Evolutionary conservation across 92 coral and sea anemone species (phyloP).

Genomic region (Isaurus tuberculatus): DNA sequence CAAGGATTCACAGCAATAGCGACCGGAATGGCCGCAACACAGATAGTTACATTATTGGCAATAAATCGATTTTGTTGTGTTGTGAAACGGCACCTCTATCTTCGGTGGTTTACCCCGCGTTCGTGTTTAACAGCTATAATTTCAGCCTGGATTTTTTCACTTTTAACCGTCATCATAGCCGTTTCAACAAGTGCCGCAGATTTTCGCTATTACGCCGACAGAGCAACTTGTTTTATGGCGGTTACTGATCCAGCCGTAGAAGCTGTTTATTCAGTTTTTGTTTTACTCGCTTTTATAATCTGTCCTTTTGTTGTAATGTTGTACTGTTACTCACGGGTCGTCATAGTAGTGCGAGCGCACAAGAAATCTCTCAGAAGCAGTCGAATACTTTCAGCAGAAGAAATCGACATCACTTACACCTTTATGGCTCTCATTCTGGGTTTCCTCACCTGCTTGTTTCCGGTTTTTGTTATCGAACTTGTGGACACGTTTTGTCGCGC

Average conservation of each 20-base stretch:
- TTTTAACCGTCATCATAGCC: not conserved
- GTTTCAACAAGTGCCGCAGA: conserved; percentile 13
- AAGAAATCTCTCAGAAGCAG: not conserved
- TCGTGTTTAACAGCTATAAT: not conserved
- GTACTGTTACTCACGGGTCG: conserved; percentile 24
- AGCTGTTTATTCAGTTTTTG: conserved; percentile 24
- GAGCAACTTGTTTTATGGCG: conserved; percentile 30
- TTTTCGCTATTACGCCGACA: conserved; percentile 33
- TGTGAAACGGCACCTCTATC: not conserved
- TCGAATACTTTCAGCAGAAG: conserved; percentile 5
- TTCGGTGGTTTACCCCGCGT: conserved; percentile 20
- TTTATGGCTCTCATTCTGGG: conserved; percentile 25
- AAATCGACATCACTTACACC: not conserved
- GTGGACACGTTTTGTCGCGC: conserved; percentile 11
- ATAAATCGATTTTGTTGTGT: conserved; percentile 33
- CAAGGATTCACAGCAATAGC: conserved; percentile 32
- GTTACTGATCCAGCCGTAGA: conserved; percentile 2
- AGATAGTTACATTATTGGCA: not conserved
- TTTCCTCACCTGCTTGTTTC: conserved; percentile 10
- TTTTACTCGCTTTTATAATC: conserved; percentile 3
- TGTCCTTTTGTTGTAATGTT: conserved; percentile 19
- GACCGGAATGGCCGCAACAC: conserved; percentile 21
- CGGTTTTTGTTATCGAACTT: conserved; percentile 32
- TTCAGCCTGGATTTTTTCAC: conserved; percentile 7
- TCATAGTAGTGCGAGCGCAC: conserved; percentile 17